Base-by-base conservation (phyloP, 1,140 invertebrate species). In the Bombyx mandarina region DNA sequence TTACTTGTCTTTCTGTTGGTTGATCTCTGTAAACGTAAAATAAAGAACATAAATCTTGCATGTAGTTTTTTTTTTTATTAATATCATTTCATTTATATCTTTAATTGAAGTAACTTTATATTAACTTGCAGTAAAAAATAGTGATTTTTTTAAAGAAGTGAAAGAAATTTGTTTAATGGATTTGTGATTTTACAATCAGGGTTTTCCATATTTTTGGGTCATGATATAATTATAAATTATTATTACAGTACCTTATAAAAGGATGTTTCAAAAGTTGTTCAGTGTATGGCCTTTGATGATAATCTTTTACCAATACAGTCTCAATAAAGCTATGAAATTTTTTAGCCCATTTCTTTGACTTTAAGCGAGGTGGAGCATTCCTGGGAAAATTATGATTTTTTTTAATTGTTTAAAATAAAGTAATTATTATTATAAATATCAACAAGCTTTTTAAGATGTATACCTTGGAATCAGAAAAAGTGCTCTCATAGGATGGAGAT, bases 401-500 rank as follows among this genome's bases (percentile, higher is more conserved):
- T 9, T 46, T 2, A 46, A 12, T 46, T 46, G n/a, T 46, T 46
- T 46, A 12, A 46, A 12, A 3, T 46, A 46, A 46, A 2, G 45
- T 35, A 35, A 12, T 4, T 46, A 4, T 12, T 9, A 46, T 9
- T 3, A 46, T 46, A 46, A 7, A 51, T 51, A 35, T 26, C 26
- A 26, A 42, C 43, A 53, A 35, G 43, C 45, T 42, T 7, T 8
- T 22, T 43, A 7, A 61, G 26, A 47, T 45, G 7, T 10, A 45
- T 69, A 88, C 86, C 98, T 92, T 60, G 98, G 98, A 87, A 99
- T 99, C 61, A 99, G 92, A 89, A 99, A 99, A 51, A 99, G 91
- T 62, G 98, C 93, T 81, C 99, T 91, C 98, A 99, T 99, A 45
- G 99, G 99, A 92, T 99, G 99, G 82, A 99, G 93, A 91, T 99